These are phyloP conservation scores for Clarias gariepinus DNA, from an alignment of 2,113 vertebrate species.

Conservation along the genomic window DNA sequence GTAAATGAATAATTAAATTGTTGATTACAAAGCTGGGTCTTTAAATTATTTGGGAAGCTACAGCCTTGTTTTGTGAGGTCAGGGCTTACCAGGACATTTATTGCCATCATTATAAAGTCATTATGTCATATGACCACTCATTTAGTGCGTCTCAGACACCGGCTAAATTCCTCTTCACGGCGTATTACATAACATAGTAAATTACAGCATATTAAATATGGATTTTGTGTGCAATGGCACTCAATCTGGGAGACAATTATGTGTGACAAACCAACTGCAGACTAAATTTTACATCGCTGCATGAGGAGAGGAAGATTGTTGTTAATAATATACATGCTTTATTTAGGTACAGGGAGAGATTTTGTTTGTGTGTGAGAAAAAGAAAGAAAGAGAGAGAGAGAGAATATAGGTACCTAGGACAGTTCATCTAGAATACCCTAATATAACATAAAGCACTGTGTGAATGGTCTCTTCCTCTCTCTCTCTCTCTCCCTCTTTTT, in stretches of 20 bases:
- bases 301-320: not conserved
- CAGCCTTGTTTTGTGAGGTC: slow-evolving; percentile 7
- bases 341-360: slow-evolving; percentile 9
- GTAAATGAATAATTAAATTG: not conserved
- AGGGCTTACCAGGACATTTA: slow-evolving; percentile 12
- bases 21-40: not conserved
- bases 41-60: not conserved
- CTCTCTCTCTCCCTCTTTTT: not conserved
- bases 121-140: slow-evolving; percentile 28
- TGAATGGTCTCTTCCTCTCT: not conserved
- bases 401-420: not conserved
- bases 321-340: slow-evolving; percentile 18
- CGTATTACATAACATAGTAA: slow-evolving; percentile 24
- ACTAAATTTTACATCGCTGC: slow-evolving; percentile 14
- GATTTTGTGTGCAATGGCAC: slow-evolving; percentile 30
- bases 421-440: not conserved
- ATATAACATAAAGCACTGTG: not conserved
- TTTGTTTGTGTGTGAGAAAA: too few species aligned
- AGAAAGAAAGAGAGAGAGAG: not conserved
- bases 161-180: slow-evolving; percentile 17
- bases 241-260: slow-evolving; percentile 32
- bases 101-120: slow-evolving; percentile 19
- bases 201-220: slow-evolving; percentile 33
- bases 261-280: slow-evolving; percentile 32
- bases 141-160: slow-evolving; percentile 16